Evolutionary conservation across 2,888 invertebrate species (phyloP).

Genomic region (Cataglyphis cursor): DNA sequence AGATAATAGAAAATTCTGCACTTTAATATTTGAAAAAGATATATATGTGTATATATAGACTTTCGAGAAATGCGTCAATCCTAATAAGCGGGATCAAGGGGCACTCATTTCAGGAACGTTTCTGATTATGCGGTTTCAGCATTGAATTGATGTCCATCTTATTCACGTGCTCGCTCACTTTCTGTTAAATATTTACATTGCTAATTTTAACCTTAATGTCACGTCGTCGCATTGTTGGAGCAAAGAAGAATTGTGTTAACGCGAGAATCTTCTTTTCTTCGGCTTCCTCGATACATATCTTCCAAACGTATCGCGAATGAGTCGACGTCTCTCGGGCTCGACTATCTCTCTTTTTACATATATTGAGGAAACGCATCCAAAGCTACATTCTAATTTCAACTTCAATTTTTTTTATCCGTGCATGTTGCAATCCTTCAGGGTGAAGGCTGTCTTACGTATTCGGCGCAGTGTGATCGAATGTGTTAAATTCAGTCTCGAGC

Average conservation of each 20-base stretch:
- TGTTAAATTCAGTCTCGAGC: slow-evolving; percentile 6
- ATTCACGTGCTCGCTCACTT: slow-evolving; percentile 60
- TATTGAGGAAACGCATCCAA: not conserved
- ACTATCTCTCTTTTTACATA: not conserved
- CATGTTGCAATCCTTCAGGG: not conserved
- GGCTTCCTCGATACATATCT: slow-evolving; percentile 22
- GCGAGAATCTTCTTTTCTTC: slow-evolving; percentile 22
- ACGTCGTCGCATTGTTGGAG: slow-evolving; percentile 58
- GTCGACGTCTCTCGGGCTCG: not conserved
- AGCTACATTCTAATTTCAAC: not conserved
- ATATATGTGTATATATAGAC: not conserved
- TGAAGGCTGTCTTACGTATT: not conserved
- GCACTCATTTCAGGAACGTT: slow-evolving; percentile 42
- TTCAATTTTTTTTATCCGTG: not conserved
- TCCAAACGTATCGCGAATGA: slow-evolving; percentile 20
- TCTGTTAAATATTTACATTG: slow-evolving; percentile 69
- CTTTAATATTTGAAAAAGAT: not conserved
- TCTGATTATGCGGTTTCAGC: slow-evolving; percentile 62
- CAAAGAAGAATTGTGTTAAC: slow-evolving; percentile 28
- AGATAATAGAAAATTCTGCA: not conserved
- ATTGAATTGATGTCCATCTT: slow-evolving; percentile 63
- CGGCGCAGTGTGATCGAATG: not conserved
- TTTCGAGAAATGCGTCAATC: not conserved
- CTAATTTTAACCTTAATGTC: slow-evolving; percentile 65
- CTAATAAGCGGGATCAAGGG: not conserved